Evolutionary conservation across 1,140 invertebrate species (phyloP), one percentile per base, ranked within the genome.

Genomic region (Drosophila micromelanica): DNA sequence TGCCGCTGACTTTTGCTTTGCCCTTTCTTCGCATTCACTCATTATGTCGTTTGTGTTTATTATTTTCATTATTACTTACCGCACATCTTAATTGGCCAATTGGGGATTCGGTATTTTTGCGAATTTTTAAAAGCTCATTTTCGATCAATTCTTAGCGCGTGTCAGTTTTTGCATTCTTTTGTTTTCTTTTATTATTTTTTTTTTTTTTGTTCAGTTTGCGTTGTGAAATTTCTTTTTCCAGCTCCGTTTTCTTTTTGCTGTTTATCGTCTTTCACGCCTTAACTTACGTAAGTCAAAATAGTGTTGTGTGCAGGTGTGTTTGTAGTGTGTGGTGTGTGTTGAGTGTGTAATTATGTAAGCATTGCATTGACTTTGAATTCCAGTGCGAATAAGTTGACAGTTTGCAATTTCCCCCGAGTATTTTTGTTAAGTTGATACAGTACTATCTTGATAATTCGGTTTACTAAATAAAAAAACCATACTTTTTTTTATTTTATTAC

Each of bases 301-400:
- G 43, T 52, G 45, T 13, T 27, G 55, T 59, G 20, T 40, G 20
- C n/a, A 40, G 9, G 38, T 15, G 42, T 12, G 43, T 30, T 8
- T 20, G 37, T 30, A 37, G 43, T 23, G 7, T 27, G 49, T 35
- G 46, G 43, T 30, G 11, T 17, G 37, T 27, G 46, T 62, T 23
- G 6, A 54, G n/a, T 23, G 59, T 43, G 48, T 55, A 45, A 45
- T 87, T 86, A 86, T 75, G 65, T 87, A 87, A 87, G 74, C 74
- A 65, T 87, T 78, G 70, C 81, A 78, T 87, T 86, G 81, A 87
- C 81, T 86, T 86, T 87, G 81, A 73, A 86, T 77, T 65, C 64
- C 51, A 80, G 38, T 46, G 38, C 63, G 37, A 65, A 76, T 73
- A 48, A 78, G 62, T 86, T 68, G 65, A 81, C 78, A 81, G 69